phyloP scores from a whole-genome alignment of 1,140 invertebrate genomes.

The Pollicipes pollicipes region DNA sequence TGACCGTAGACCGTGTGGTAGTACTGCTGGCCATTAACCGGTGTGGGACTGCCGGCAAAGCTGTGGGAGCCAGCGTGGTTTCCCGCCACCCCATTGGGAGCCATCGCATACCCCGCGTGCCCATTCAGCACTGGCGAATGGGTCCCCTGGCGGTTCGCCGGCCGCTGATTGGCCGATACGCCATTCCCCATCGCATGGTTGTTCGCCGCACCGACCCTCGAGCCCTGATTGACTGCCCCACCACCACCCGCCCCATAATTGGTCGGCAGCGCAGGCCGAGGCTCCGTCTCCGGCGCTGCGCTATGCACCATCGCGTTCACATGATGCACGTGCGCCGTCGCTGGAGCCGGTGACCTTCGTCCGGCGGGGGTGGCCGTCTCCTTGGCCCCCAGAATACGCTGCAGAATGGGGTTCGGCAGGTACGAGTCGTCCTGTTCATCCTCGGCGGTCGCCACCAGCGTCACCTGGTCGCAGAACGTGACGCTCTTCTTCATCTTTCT shows the following conservation, averaged over 20 bases:
- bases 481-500: conserved; percentile 59
- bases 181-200: not conserved
- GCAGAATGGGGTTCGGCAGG: conserved; percentile 75
- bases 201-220: too few species aligned
- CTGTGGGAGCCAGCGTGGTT: not conserved
- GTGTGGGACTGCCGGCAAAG: not conserved
- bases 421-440: conserved; percentile 72
- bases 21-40: too few species aligned
- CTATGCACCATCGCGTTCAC: not conserved
- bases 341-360: not conserved
- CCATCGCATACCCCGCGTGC: too few species aligned
- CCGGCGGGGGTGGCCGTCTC: too few species aligned
- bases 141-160: too few species aligned
- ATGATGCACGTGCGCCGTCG: not conserved
- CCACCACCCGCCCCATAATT: not conserved
- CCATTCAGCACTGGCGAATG: not conserved
- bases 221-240: too few species aligned
- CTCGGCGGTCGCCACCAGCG: conserved; percentile 73
- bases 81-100: too few species aligned
- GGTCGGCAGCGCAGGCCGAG: too few species aligned
- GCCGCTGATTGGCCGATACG: not conserved
- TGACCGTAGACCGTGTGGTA: not conserved
- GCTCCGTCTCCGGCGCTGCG: too few species aligned
- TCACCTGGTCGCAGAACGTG: conserved; percentile 82
- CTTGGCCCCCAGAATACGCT: conserved; percentile 42